Percentiles rank a stretch among this genome's conserved stretches.
Conservation (phyloP, 2,888 invertebrate genomes). For the Dorcus hopei region DNA sequence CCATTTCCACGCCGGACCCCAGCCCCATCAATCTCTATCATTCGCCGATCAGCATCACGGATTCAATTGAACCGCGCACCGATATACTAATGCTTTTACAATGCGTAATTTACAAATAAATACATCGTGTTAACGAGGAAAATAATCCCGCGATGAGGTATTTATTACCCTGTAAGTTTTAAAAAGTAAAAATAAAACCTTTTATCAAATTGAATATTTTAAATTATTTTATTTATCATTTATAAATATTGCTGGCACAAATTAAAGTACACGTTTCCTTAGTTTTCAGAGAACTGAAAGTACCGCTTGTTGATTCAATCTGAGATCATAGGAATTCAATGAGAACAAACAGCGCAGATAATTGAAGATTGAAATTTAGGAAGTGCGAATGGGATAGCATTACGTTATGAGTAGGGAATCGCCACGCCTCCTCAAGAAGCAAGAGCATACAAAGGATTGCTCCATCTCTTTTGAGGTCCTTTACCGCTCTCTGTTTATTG, state of each 20-base stretch:
- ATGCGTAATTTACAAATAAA: too few species aligned
- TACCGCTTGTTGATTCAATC: too few species aligned
- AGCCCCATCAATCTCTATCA: slow-evolving; percentile 49
- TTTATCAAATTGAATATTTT: neutral
- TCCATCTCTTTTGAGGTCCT: too few species aligned
- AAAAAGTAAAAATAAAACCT: too few species aligned
- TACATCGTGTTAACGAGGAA: neutral
- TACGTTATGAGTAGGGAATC: too few species aligned
- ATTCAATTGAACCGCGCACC: neutral
- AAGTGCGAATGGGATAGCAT: neutral
- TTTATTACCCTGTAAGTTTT: neutral
- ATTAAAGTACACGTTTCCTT: too few species aligned
- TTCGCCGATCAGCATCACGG: slow-evolving; percentile 42
- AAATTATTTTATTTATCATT: too few species aligned
- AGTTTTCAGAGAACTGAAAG: too few species aligned
- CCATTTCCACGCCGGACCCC: slow-evolving; percentile 46
- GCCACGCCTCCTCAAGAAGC: too few species aligned
- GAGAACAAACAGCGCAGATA: too few species aligned
- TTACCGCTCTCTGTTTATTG: too few species aligned
- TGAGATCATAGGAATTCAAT: neutral
- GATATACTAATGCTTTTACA: neutral
- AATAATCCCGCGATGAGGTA: neutral
- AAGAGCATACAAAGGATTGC: neutral
- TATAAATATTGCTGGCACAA: too few species aligned
- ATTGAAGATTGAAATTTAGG: neutral